Conservation (phyloP, 2,888 invertebrate genomes). For the Malthinus seriepunctatus region DNA sequence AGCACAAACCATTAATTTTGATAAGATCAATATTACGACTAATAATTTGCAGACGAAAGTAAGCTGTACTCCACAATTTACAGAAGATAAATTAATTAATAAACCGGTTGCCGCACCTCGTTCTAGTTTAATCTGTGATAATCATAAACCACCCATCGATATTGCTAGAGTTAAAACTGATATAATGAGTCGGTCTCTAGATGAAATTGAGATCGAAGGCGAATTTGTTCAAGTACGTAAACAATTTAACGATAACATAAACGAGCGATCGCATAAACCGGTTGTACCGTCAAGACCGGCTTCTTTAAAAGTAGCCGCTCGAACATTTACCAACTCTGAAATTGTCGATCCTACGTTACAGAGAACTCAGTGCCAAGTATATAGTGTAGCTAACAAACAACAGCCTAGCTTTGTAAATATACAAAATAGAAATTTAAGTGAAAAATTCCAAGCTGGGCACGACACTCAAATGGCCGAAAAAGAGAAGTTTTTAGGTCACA, state of each 20-base stretch:
- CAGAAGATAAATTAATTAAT: slow-evolving; percentile 26
- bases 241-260: slow-evolving; percentile 47
- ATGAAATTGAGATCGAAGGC: slow-evolving; percentile 39
- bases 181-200: slow-evolving; percentile 41
- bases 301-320: slow-evolving; percentile 56
- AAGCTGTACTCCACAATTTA: slow-evolving; percentile 27
- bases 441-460: slow-evolving; percentile 48
- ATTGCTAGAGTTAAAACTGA: slow-evolving; percentile 29
- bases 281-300: slow-evolving; percentile 81
- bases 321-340: slow-evolving; percentile 56
- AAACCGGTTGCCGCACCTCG: slow-evolving; percentile 62
- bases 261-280: slow-evolving; percentile 66
- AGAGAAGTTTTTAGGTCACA: slow-evolving; percentile 50
- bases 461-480: slow-evolving; percentile 53
- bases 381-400: slow-evolving; percentile 71
- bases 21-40: slow-evolving; percentile 55
- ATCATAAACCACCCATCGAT: slow-evolving; percentile 35
- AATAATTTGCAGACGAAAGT: slow-evolving; percentile 51
- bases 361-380: slow-evolving; percentile 66
- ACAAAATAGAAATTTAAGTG: slow-evolving; percentile 36
- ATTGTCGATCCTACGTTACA: slow-evolving; percentile 59
- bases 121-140: slow-evolving; percentile 41
- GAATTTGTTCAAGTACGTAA: slow-evolving; percentile 60
- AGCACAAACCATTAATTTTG: slow-evolving; percentile 56
- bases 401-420: slow-evolving; percentile 63